Base-by-base conservation (phyloP, 2,113 vertebrate genomes). In the Nycticorax nycticorax region DNA sequence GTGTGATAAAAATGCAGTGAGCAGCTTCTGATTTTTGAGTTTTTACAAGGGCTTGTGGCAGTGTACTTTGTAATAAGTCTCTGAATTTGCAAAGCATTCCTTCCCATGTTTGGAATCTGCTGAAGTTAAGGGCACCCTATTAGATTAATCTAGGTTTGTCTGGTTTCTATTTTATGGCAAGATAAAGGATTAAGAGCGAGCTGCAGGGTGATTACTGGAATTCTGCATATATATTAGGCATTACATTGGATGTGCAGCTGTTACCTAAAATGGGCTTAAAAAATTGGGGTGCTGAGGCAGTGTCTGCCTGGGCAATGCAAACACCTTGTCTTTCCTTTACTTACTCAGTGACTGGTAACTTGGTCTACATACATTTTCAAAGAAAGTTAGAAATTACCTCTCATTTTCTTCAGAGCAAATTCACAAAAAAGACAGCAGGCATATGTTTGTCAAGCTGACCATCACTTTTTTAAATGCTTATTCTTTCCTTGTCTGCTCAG, bases 401-500 rank as follows among this genome's bases (percentile, higher is more conserved):
- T 68, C 8, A 5, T 8, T 35, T 55, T 84, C 50, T 52, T 52
- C 26, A 5, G 21, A n/a, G 15, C 9, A 89, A 93, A 87, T 62
- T 91, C 37, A 69, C 23, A 10, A 21, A 66, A 39, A 47, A 0
- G 1, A 24, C 9, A 43, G 5, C 4, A 68, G 24, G 4, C 8
- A 24, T 26, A 5, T 4, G 14, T 57, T 91, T 88, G 52, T 52
- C n/a, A 67, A 35, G 32, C 8, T 78, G 60, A 24, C 18, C 14
- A 37, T 23, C 3, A 6, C 5, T 39, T 53, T 47, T 50, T 3
- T 64, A 67, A 43, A 19, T 69, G 64, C 24, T 47, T 45, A 32
- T 74, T 55, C 22, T 89, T 76, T 50, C 16, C 8, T 84, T 62
- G 24, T 39, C 17, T 93, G 8, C 10, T 78, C 12, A 50, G 6